Evolutionary conservation across 2,113 vertebrate genomes (phyloP).

Genomic region (Amphiprion percula): DNA sequence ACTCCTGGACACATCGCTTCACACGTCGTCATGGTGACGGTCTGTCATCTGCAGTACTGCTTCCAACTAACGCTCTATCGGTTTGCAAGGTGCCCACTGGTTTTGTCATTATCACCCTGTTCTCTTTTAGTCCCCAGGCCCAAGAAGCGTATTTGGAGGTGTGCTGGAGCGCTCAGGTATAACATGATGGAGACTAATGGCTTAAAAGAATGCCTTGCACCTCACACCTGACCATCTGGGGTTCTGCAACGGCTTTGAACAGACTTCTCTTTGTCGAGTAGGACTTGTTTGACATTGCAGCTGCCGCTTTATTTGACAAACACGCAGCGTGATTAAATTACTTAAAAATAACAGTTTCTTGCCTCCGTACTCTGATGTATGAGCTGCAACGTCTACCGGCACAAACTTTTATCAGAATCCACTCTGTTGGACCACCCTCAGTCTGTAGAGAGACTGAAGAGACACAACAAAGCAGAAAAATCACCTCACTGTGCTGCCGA

Average conservation of each 20-base stretch:
- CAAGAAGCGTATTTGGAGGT: slow-evolving; percentile 24
- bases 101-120: slow-evolving; percentile 57
- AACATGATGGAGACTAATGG: slow-evolving; percentile 59
- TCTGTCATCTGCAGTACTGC: slow-evolving; percentile 26
- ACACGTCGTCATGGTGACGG: slow-evolving; percentile 35
- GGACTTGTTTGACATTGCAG: not conserved
- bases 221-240: slow-evolving; percentile 62
- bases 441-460: slow-evolving; percentile 2
- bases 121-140: slow-evolving; percentile 27
- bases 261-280: slow-evolving; percentile 27
- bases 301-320: not conserved
- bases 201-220: slow-evolving; percentile 48
- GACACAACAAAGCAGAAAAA: slow-evolving; percentile 23
- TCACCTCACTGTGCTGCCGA: slow-evolving; percentile 10
- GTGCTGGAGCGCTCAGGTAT: slow-evolving; percentile 30
- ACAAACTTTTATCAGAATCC: slow-evolving; percentile 17
- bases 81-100: slow-evolving; percentile 52
- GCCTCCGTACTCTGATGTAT: not conserved
- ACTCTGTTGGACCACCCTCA: slow-evolving; percentile 46
- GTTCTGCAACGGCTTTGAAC: slow-evolving; percentile 33
- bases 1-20: slow-evolving; percentile 41
- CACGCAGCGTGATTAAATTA: not conserved
- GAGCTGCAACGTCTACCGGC: slow-evolving; percentile 2
- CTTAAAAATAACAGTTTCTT: slow-evolving; percentile 3
- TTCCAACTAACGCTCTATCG: slow-evolving; percentile 36